Evolutionary conservation across 2,113 vertebrate species (phyloP).

Genomic region (Ahaetulla prasina): DNA sequence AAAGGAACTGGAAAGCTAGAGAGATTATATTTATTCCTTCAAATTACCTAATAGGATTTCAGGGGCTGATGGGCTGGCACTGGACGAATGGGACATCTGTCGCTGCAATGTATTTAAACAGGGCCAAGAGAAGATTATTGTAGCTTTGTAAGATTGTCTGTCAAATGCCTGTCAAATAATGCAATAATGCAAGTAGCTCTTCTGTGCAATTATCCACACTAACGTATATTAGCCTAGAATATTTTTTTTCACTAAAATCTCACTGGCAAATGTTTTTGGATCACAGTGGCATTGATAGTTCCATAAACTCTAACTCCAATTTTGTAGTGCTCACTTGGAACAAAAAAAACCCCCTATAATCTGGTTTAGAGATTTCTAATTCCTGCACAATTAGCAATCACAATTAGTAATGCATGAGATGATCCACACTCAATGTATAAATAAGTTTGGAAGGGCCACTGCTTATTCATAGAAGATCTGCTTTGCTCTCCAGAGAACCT

Average conservation of each 20-base stretch:
- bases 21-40: slow-evolving; percentile 53
- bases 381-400: background rate
- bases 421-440: background rate
- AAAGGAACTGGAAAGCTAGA: slow-evolving; percentile 15
- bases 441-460: background rate
- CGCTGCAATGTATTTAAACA: slow-evolving; percentile 16
- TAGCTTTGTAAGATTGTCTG: background rate
- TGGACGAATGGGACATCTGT: slow-evolving; percentile 44
- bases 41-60: slow-evolving; percentile 63
- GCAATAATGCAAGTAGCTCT: background rate
- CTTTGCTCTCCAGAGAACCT: background rate
- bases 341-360: background rate
- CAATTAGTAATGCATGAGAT: background rate
- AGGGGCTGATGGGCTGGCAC: background rate
- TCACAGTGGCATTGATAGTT: background rate
- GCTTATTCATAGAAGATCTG: background rate
- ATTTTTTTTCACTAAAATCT: background rate
- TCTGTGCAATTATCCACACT: background rate
- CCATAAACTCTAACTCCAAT: background rate
- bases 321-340: background rate
- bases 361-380: background rate
- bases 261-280: background rate
- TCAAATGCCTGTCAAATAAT: background rate
- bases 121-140: background rate
- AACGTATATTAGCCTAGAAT: background rate